These are phyloP conservation scores for Octopus sinensis DNA, from an alignment of 1,140 invertebrate genomes.

Conservation along the genomic window DNA sequence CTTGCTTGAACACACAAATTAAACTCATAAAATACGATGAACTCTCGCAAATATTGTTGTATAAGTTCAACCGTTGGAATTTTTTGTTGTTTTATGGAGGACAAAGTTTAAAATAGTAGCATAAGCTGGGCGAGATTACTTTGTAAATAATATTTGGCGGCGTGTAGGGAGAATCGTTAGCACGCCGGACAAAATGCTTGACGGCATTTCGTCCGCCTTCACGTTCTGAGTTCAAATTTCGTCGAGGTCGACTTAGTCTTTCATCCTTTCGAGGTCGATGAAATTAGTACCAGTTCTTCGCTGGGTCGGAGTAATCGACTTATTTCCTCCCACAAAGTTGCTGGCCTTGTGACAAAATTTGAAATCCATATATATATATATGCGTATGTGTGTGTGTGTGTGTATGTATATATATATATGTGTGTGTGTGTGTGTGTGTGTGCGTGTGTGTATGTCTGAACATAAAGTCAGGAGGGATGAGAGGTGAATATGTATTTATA, in stretches of 20 bases:
- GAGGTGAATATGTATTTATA: background rate
- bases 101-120: too few relatives aligned
- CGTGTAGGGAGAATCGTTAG: too few relatives aligned
- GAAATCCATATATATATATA: background rate
- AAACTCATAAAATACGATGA: too few relatives aligned
- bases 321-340: background rate
- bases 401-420: background rate
- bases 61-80: too few relatives aligned
- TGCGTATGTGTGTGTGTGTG: background rate
- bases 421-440: background rate
- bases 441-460: background rate
- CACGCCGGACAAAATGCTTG: too few relatives aligned
- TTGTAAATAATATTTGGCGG: too few relatives aligned
- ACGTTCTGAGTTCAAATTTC: background rate
- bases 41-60: too few relatives aligned
- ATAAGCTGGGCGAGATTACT: too few relatives aligned
- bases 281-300: background rate
- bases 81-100: too few relatives aligned
- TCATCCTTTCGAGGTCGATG: background rate
- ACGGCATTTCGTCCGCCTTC: background rate
- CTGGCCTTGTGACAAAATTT: background rate
- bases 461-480: background rate
- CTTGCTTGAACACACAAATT: too few relatives aligned
- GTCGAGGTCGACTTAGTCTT: background rate
- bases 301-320: background rate